These are phyloP conservation scores for Hippolais icterina DNA, from an alignment of 2,113 vertebrate species.

Conservation along the genomic window DNA sequence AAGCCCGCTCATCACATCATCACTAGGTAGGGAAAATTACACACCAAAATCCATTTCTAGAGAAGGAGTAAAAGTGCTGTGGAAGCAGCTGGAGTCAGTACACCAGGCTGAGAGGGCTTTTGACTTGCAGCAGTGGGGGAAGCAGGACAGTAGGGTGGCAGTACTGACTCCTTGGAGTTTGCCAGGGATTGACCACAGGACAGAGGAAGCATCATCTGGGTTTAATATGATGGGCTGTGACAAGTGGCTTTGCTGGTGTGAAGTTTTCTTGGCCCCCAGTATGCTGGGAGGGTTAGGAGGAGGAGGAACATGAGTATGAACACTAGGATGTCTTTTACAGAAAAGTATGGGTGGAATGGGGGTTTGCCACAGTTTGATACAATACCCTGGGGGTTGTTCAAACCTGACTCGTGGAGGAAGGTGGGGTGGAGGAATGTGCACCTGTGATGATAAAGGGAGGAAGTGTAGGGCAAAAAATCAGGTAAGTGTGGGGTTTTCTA, in stretches of 20 bases:
- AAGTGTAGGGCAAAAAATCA: background rate
- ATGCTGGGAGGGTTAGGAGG: background rate
- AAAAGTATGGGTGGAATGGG: background rate
- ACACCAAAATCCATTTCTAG: background rate
- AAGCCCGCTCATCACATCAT: background rate
- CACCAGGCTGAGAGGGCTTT: background rate
- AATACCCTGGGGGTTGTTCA: background rate
- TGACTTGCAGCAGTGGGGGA: background rate
- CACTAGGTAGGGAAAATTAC: background rate
- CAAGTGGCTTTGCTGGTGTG: background rate
- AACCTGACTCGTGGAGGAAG: background rate
- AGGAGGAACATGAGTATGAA: background rate
- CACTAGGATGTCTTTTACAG: background rate
- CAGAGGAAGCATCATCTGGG: background rate
- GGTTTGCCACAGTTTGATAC: background rate
- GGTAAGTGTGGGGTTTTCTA: background rate
- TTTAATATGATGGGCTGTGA: background rate
- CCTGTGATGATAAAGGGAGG: background rate
- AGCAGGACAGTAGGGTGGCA: background rate
- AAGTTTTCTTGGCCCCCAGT: background rate
- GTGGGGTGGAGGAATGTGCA: background rate
- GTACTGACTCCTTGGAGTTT: background rate
- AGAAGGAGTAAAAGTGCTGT: background rate
- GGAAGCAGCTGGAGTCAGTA: background rate
- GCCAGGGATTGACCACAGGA: background rate